phyloP scores from a whole-genome alignment of 2,797 vertebrate species.

The Bovichtus variegatus region DNA sequence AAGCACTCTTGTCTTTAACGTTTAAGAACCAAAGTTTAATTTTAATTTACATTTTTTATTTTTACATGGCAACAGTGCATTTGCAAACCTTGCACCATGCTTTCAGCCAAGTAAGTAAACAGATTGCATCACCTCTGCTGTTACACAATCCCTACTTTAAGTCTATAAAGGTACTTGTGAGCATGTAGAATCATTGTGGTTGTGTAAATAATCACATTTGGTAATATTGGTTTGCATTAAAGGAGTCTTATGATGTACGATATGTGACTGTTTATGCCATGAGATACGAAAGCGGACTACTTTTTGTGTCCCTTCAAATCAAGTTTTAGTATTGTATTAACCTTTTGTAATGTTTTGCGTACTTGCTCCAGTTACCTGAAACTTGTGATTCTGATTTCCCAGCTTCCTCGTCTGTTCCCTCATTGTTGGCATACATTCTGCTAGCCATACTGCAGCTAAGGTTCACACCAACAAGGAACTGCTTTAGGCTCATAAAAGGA shows the following conservation, averaged over 20 bases:
- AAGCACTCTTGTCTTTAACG: neutral
- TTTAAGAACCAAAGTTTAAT: neutral
- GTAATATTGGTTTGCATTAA: neutral
- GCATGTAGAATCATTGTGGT: neutral
- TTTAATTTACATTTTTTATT: too few relatives aligned
- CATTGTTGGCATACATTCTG: slow-evolving; percentile 14
- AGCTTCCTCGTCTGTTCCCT: slow-evolving; percentile 21
- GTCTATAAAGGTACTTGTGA: neutral
- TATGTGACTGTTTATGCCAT: neutral
- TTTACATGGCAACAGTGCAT: neutral
- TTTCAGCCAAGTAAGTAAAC: neutral
- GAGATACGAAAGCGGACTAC: too few relatives aligned
- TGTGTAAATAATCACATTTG: neutral
- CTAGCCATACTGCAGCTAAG: neutral
- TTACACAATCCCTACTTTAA: neutral
- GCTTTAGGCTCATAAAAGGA: slow-evolving; percentile 3
- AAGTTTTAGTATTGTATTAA: neutral
- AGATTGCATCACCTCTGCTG: neutral
- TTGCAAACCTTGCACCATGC: neutral
- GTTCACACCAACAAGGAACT: slow-evolving; percentile 36
- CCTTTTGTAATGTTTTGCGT: neutral
- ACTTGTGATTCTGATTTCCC: slow-evolving; percentile 26
- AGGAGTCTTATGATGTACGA: neutral
- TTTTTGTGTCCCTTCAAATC: neutral
- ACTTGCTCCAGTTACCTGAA: neutral